Conservation (phyloP, 2,888 invertebrate genomes). For the Germaria angustata region DNA sequence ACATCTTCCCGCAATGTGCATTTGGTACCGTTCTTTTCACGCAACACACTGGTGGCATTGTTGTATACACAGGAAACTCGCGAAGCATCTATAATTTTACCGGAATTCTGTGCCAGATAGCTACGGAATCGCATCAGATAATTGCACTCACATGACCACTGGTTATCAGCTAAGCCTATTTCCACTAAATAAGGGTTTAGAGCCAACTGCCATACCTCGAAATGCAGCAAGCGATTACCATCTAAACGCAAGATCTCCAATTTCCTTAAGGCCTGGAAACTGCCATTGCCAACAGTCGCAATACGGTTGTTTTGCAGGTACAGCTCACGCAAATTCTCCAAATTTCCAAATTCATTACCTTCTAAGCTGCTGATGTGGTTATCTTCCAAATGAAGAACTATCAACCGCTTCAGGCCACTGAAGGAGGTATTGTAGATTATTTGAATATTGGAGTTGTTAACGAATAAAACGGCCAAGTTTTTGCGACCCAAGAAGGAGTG, state of each 20-base stretch:
- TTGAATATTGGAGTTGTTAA: conserved; percentile 93
- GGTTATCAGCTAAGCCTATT: conserved; percentile 90
- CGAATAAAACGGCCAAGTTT: conserved; percentile 91
- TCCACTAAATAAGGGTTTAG: conserved; percentile 92
- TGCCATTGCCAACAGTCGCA: conserved; percentile 90
- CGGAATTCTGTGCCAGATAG: conserved; percentile 89
- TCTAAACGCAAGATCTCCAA: conserved; percentile 92
- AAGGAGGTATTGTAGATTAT: conserved; percentile 94
- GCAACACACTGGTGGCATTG: conserved; percentile 86
- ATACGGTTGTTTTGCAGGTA: conserved; percentile 93
- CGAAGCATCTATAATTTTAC: conserved; percentile 89
- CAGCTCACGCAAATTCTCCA: conserved; percentile 91
- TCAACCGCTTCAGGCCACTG: conserved; percentile 89
- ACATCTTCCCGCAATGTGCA: conserved; percentile 88
- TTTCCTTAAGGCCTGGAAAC: conserved; percentile 89
- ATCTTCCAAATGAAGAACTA: conserved; percentile 91
- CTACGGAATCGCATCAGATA: conserved; percentile 89
- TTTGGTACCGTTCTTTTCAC: conserved; percentile 89
- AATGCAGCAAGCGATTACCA: conserved; percentile 89
- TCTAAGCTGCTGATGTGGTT: conserved; percentile 89
- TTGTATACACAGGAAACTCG: conserved; percentile 88
- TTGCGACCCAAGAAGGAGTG: conserved; percentile 96
- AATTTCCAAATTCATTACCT: conserved; percentile 90
- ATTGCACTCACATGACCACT: conserved; percentile 95
- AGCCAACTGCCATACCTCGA: conserved; percentile 92